phyloP scores from a whole-genome alignment of 2,113 vertebrate species.

The Scatophagus argus region DNA sequence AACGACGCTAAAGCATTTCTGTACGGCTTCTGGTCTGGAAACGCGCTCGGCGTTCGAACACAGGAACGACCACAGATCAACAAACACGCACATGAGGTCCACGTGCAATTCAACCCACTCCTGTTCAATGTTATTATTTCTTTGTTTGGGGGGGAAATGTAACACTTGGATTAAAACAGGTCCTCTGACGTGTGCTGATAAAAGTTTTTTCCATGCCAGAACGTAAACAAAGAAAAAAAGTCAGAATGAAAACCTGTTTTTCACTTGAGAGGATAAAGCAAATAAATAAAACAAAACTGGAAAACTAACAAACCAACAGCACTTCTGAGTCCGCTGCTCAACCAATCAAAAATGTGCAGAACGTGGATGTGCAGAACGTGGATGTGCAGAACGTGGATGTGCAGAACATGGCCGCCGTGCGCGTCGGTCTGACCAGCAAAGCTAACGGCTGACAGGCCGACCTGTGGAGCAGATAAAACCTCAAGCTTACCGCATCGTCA shows the following conservation, averaged over 20 bases:
- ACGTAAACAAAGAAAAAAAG: too few species aligned
- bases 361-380: too few species aligned
- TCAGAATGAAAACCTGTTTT: too few species aligned
- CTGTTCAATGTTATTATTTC: background rate
- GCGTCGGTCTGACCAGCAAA: background rate
- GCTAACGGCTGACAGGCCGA: slow-evolving; percentile 1
- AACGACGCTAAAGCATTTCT: background rate
- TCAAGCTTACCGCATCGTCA: slow-evolving; percentile 13
- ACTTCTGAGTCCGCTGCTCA: background rate
- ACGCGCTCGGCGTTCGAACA: background rate
- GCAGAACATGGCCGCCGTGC: too few species aligned
- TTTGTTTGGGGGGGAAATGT: background rate
- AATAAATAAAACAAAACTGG: background rate
- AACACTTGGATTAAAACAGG: background rate
- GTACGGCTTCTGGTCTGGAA: background rate
- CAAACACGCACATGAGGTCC: background rate
- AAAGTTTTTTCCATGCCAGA: too few species aligned
- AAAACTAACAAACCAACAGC: background rate
- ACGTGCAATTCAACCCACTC: background rate
- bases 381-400: too few species aligned
- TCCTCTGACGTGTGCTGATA: too few species aligned
- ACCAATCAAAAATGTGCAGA: too few species aligned
- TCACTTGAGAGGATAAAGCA: too few species aligned
- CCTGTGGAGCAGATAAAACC: slow-evolving; percentile 10
- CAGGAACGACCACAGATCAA: slow-evolving; percentile 7